These are phyloP conservation scores for Eleginops maclovinus DNA, from an alignment of 2,113 vertebrate genomes.

Conservation along the genomic window DNA sequence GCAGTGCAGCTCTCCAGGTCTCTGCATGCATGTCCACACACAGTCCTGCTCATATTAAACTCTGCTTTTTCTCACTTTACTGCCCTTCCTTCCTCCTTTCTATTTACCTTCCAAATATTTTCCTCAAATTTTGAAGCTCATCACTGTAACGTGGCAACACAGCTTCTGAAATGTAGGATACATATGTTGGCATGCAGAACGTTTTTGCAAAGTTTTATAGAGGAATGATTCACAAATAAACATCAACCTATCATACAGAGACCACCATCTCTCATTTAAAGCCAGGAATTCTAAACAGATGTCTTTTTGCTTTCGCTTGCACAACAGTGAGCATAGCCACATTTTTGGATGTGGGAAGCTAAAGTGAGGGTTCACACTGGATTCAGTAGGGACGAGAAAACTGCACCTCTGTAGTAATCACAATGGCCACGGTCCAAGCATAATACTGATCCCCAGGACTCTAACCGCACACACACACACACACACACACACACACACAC, in stretches of 20 bases:
- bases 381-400: constrained; percentile 56
- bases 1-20: constrained; percentile 52
- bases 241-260: constrained; percentile 18
- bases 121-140: constrained; percentile 18
- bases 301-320: constrained; percentile 44
- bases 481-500: constrained; percentile 19
- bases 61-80: constrained; percentile 45
- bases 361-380: constrained; percentile 46
- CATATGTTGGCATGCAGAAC: not conserved
- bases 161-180: constrained; percentile 1
- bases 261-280: constrained; percentile 44
- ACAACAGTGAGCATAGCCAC: constrained; percentile 35
- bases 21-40: constrained; percentile 56
- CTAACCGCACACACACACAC: constrained; percentile 16
- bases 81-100: constrained; percentile 36
- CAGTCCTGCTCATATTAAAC: constrained; percentile 45
- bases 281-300: constrained; percentile 61
- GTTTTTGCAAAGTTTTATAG: not conserved
- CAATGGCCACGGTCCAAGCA: constrained; percentile 67
- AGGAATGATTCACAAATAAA: constrained; percentile 51
- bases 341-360: constrained; percentile 58
- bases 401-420: constrained; percentile 67
- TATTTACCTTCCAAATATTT: constrained; percentile 12
- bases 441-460: constrained; percentile 61
- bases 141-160: constrained; percentile 21